phyloP scores from a whole-genome alignment of 2,113 vertebrate species.

The Protomyctophum bolini region DNA sequence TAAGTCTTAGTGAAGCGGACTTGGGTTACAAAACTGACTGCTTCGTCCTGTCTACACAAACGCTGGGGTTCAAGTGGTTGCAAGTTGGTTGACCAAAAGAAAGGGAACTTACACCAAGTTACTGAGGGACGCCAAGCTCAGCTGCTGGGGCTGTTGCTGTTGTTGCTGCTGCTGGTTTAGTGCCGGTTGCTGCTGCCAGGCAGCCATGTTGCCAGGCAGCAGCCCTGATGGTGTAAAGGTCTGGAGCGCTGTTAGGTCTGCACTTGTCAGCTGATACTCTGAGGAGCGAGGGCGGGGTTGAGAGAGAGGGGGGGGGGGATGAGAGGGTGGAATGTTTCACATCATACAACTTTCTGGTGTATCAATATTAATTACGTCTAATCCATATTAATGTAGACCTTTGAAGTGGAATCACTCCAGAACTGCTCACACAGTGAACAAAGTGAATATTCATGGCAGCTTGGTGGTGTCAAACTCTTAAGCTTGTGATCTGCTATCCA shows the following conservation, averaged over 20 bases:
- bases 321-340: constrained; percentile 60
- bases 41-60: too few relatives aligned
- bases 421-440: constrained; percentile 67
- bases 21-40: too few relatives aligned
- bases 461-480: constrained; percentile 52
- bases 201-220: constrained; percentile 89
- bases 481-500: constrained; percentile 9
- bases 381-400: constrained; percentile 76
- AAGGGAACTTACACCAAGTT: constrained; percentile 88
- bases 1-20: too few relatives aligned
- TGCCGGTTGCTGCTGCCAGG: constrained; percentile 89
- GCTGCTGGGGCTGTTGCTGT: constrained; percentile 72
- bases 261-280: constrained; percentile 96
- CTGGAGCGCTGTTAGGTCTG: constrained; percentile 90
- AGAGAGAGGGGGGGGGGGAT: constrained; percentile 17
- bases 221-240: constrained; percentile 90
- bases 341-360: constrained; percentile 63
- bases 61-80: too few relatives aligned
- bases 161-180: constrained; percentile 83
- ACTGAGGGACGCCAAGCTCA: constrained; percentile 90
- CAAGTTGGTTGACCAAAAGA: neutral
- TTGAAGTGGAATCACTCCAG: constrained; percentile 70
- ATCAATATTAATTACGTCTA: constrained; percentile 71
- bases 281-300: constrained; percentile 35
- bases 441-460: constrained; percentile 74